Conservation (phyloP, 2,797 vertebrate species). For the Tamandua tetradactyla region DNA sequence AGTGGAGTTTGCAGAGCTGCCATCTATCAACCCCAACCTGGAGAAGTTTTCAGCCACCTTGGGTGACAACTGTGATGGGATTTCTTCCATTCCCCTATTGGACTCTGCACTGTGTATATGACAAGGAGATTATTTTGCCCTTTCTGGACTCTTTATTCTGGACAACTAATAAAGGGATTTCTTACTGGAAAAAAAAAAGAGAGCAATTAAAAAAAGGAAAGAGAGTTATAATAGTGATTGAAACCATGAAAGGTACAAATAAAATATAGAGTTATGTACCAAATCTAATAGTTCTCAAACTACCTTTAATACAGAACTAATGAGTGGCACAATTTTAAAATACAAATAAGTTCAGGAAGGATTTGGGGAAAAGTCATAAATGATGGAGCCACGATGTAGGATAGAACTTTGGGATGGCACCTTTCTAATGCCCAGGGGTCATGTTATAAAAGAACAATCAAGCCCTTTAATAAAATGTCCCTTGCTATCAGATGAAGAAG, state of each 20-base stretch:
- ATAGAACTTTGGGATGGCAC: neutral
- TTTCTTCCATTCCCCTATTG: no score
- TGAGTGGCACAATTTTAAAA: neutral
- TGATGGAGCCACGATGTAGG: neutral
- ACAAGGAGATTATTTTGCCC: no score
- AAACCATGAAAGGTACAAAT: neutral
- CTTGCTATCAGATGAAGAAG: neutral
- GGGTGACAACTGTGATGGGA: no score
- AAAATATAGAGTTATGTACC: neutral
- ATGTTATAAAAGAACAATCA: neutral
- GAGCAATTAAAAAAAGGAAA: neutral
- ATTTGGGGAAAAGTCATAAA: neutral
- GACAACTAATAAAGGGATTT: no score
- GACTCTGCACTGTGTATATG: no score
- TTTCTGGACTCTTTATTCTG: no score
- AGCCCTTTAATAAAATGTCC: neutral
- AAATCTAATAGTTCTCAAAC: neutral
- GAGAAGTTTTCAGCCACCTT: no score
- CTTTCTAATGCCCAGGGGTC: neutral
- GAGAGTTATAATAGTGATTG: neutral
- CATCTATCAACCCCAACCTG: no score
- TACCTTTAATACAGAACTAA: neutral
- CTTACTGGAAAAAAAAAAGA: no score
- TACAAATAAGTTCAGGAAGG: neutral
- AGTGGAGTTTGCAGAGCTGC: no score